These are phyloP conservation scores for Trematomus bernacchii DNA, from an alignment of 2,797 vertebrate species.

Conservation along the genomic window DNA sequence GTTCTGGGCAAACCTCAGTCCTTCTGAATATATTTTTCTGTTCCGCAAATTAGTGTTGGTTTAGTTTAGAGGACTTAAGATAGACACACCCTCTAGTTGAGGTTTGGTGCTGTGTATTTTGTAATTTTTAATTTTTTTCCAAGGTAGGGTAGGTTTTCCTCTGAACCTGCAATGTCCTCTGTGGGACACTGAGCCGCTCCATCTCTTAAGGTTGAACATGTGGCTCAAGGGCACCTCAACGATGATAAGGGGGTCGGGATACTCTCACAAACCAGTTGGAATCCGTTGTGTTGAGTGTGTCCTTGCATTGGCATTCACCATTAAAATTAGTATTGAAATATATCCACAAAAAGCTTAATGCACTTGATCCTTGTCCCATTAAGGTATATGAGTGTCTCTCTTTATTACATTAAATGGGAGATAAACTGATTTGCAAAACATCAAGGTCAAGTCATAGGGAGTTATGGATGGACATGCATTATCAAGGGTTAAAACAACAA, in stretches of 20 bases:
- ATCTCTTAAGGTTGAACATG: constrained; percentile 8
- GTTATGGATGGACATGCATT: neutral
- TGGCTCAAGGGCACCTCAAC: neutral
- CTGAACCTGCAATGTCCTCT: constrained; percentile 5
- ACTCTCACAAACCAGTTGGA: constrained; percentile 1
- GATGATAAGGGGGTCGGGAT: neutral
- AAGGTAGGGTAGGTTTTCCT: neutral
- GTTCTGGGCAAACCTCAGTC: neutral
- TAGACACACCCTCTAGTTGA: neutral
- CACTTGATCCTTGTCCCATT: neutral
- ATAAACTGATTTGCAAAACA: neutral
- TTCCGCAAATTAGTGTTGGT: constrained; percentile 5
- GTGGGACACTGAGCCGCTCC: neutral
- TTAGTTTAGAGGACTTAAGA: constrained; percentile 8
- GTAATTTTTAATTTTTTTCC: neutral
- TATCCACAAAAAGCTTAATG: neutral
- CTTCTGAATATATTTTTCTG: constrained; percentile 13
- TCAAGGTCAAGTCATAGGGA: neutral
- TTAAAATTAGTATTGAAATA: constrained; percentile 1
- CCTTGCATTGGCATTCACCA: neutral
- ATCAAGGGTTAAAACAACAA: neutral
- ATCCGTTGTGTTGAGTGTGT: neutral
- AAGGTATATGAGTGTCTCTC: too few relatives aligned
- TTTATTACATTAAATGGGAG: neutral
- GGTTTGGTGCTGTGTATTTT: constrained; percentile 5